These are phyloP conservation scores for Encarsia formosa DNA, from an alignment of 2,888 invertebrate genomes.

Conservation along the genomic window DNA sequence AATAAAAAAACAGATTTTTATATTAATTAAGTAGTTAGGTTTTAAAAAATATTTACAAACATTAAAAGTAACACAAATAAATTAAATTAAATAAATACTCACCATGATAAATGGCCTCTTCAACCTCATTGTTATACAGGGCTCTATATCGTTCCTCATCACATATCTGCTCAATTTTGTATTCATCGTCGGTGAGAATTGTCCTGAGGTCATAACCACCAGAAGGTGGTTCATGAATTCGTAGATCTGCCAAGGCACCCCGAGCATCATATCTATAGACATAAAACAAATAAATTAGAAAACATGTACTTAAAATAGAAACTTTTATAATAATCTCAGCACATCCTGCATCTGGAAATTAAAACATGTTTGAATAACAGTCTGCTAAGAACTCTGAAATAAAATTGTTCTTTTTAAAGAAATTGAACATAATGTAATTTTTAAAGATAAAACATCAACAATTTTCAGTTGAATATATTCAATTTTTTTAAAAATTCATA, in stretches of 20 bases:
- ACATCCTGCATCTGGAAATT: slow-evolving; percentile 28
- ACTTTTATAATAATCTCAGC: slow-evolving; percentile 20
- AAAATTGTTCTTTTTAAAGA: too few relatives aligned
- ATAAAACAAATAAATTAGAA: slow-evolving; percentile 24
- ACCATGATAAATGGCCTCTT: slow-evolving; percentile 90
- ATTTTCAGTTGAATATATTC: too few relatives aligned
- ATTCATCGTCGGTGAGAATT: slow-evolving; percentile 68
- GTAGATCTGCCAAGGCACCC: slow-evolving; percentile 84
- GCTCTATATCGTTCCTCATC: slow-evolving; percentile 94
- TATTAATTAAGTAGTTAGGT: too few relatives aligned
- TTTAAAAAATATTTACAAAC: slow-evolving; percentile 7
- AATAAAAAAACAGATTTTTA: too few relatives aligned
- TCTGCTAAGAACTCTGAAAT: slow-evolving; percentile 15
- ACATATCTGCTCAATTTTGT: slow-evolving; percentile 82
- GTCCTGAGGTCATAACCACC: slow-evolving; percentile 66
- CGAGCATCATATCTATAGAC: slow-evolving; percentile 85
- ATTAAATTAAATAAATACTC: slow-evolving; percentile 31
- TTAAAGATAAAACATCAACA: too few relatives aligned
- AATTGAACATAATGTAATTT: too few relatives aligned
- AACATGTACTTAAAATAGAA: background rate
- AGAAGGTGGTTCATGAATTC: slow-evolving; percentile 72
- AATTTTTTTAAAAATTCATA: too few relatives aligned
- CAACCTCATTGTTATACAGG: slow-evolving; percentile 80
- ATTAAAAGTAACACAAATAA: too few relatives aligned
- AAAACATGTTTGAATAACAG: slow-evolving; percentile 17